These are phyloP conservation scores for Drosophila parabipectinata DNA, from an alignment of 1,140 invertebrate genomes.

Conservation along the genomic window DNA sequence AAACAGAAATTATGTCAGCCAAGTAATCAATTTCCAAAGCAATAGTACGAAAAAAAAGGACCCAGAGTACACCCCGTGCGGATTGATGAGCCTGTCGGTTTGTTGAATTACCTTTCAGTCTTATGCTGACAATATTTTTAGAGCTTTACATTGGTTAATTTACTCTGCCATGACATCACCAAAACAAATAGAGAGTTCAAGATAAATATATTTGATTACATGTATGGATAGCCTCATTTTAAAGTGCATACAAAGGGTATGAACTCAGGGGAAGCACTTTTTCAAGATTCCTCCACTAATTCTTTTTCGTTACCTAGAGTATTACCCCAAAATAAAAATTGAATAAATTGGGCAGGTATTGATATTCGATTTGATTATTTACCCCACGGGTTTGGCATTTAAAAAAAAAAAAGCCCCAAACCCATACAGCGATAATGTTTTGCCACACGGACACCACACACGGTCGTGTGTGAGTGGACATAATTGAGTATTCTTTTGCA, in stretches of 20 bases:
- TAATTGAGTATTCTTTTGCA: constrained; percentile 19
- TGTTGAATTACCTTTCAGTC: background rate
- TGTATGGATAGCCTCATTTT: background rate
- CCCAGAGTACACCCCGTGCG: no score
- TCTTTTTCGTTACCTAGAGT: no score
- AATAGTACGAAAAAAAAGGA: no score
- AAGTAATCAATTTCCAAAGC: no score
- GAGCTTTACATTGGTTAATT: background rate
- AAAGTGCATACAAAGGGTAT: background rate
- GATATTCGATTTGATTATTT: constrained; percentile 32
- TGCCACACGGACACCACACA: constrained; percentile 10
- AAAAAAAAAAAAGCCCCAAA: constrained; percentile 22
- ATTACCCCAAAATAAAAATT: background rate
- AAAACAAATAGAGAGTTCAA: background rate
- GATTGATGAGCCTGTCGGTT: no score
- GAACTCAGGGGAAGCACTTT: background rate
- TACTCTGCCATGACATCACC: background rate
- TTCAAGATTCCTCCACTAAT: no score
- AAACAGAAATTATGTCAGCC: background rate
- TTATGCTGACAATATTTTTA: background rate
- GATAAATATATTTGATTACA: background rate
- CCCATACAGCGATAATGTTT: background rate
- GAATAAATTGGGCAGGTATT: constrained; percentile 32
- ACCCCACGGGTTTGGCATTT: constrained; percentile 21
- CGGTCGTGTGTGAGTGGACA: constrained; percentile 18